A percentile compares a stretch with the other conserved stretches of the same genome.
These are phyloP conservation scores for Galerucella calmariensis DNA, from an alignment of 2,888 invertebrate species.

Conservation along the genomic window DNA sequence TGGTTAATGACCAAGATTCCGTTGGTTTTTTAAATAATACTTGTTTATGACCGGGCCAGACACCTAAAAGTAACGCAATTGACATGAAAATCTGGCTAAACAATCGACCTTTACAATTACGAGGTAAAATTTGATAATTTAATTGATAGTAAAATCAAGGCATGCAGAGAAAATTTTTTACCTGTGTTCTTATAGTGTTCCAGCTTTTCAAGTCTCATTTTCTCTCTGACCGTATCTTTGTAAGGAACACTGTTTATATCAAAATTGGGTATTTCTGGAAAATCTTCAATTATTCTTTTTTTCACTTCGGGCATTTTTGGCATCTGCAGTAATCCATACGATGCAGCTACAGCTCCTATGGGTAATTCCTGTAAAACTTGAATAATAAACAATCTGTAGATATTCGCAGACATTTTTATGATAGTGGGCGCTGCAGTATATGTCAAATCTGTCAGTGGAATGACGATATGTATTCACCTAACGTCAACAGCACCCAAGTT, in stretches of 20 bases:
- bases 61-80: slow-evolving; percentile 46
- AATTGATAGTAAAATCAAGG: no score
- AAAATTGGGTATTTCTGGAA: slow-evolving; percentile 70
- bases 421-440: no score
- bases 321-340: slow-evolving; percentile 89
- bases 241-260: slow-evolving; percentile 83
- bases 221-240: slow-evolving; percentile 82
- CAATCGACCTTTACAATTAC: no score
- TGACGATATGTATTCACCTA: no score
- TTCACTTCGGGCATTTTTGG: slow-evolving; percentile 97
- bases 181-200: slow-evolving; percentile 79
- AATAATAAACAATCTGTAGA: neutral
- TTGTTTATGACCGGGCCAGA: slow-evolving; percentile 62
- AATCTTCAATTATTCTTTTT: slow-evolving; percentile 69
- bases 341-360: slow-evolving; percentile 83
- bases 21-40: slow-evolving; percentile 69
- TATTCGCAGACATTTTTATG: no score
- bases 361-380: slow-evolving; percentile 75
- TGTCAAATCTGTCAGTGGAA: no score
- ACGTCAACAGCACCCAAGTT: neutral
- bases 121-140: no score
- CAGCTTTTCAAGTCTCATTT: slow-evolving; percentile 77
- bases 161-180: no score
- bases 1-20: slow-evolving; percentile 83
- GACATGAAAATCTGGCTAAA: no score